phyloP scores from a whole-genome alignment of 2,888 invertebrate genomes.

The Calameuta filiformis region DNA sequence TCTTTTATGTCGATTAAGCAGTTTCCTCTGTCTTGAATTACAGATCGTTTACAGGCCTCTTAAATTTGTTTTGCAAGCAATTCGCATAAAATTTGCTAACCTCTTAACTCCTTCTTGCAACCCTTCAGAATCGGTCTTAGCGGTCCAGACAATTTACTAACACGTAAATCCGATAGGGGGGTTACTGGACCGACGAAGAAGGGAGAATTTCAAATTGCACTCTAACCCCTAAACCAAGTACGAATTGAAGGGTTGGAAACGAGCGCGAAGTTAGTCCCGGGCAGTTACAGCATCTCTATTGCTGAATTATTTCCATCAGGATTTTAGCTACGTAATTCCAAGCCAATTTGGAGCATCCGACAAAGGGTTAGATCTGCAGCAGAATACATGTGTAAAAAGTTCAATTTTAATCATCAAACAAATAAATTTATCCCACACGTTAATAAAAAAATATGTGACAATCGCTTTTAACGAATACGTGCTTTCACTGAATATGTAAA shows the following conservation, averaged over 20 bases:
- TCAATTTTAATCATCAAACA: neutral
- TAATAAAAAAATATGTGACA: neutral
- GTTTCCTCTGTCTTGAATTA: neutral
- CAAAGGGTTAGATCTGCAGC: neutral
- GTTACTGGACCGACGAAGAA: neutral
- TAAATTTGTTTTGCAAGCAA: neutral
- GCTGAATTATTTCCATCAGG: neutral
- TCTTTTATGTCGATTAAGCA: neutral
- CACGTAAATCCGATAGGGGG: constrained; percentile 3
- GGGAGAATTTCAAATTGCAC: constrained; percentile 4
- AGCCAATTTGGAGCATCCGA: neutral
- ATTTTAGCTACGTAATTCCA: constrained; percentile 5
- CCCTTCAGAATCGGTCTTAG: constrained; percentile 6
- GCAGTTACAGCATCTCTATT: neutral
- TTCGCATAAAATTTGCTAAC: neutral
- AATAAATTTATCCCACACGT: neutral
- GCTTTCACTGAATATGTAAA: neutral
- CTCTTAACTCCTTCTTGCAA: neutral
- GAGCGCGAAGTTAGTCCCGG: neutral
- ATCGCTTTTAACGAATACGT: neutral
- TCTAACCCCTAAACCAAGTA: neutral
- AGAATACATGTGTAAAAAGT: neutral
- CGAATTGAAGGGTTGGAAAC: neutral
- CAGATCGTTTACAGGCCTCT: neutral
- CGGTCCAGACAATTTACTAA: constrained; percentile 10